Conservation (phyloP, 2,888 invertebrate species). For the Agriotes lineatus region DNA sequence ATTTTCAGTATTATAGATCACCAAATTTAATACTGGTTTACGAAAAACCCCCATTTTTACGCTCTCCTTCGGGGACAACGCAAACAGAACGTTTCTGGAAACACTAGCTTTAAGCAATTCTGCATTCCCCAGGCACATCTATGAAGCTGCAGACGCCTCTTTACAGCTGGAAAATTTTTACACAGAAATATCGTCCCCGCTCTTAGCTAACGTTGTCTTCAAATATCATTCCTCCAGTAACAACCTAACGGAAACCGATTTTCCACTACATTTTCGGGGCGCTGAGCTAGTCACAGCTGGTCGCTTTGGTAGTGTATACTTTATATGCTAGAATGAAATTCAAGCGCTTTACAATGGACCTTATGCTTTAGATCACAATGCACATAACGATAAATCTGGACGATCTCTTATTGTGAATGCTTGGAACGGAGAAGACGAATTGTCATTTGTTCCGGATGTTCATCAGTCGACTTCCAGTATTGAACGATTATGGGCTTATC, state of each 20-base stretch:
- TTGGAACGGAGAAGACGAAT: neutral
- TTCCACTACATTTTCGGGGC: constrained; percentile 70
- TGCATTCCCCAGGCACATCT: constrained; percentile 66
- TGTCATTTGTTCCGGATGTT: neutral
- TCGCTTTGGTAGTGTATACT: constrained; percentile 47
- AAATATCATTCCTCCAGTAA: constrained; percentile 59
- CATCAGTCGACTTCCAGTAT: neutral
- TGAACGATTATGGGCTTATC: constrained; percentile 70
- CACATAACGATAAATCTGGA: too few species aligned
- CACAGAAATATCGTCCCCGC: constrained; percentile 65
- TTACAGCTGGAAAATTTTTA: constrained; percentile 64
- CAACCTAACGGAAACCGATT: constrained; percentile 64
- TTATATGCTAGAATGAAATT: too few species aligned
- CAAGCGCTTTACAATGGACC: neutral
- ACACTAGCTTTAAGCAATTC: constrained; percentile 63
- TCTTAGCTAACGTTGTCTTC: constrained; percentile 61
- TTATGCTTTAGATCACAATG: neutral
- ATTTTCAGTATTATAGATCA: constrained; percentile 1
- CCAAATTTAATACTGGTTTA: neutral
- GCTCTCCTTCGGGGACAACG: constrained; percentile 66
- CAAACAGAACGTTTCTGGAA: constrained; percentile 64
- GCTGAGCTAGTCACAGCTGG: constrained; percentile 73
- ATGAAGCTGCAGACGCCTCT: constrained; percentile 64
- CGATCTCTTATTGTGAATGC: neutral
- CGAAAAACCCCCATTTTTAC: constrained; percentile 60